Conservation (phyloP, 2,113 vertebrate species). For the Lichenostomus cassidix region DNA sequence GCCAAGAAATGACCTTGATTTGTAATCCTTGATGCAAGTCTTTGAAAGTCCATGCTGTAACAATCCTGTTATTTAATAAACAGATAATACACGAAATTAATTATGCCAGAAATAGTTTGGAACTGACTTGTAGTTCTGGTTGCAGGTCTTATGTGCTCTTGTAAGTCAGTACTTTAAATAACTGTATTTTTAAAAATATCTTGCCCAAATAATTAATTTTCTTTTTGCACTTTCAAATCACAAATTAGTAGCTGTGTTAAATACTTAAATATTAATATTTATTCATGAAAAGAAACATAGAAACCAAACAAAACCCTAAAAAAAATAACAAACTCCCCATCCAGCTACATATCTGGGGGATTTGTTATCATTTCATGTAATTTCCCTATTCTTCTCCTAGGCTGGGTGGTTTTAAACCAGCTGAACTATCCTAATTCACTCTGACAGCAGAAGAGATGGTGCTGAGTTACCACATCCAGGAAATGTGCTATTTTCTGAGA, state of each 20-base stretch:
- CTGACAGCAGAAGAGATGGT: background rate
- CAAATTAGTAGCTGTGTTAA: too few relatives aligned
- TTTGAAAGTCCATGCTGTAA: constrained; percentile 31
- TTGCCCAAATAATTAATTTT: too few relatives aligned
- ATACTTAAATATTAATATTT: too few relatives aligned
- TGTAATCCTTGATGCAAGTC: constrained; percentile 7
- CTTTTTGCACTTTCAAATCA: too few relatives aligned
- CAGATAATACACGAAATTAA: background rate
- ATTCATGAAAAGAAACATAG: background rate
- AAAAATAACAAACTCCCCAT: background rate
- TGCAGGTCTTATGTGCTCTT: background rate
- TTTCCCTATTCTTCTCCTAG: background rate
- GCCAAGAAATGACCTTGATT: constrained; percentile 34
- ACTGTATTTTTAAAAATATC: background rate
- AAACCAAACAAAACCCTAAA: background rate
- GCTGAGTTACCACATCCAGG: background rate
- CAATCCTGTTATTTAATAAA: constrained; percentile 42
- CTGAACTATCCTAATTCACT: background rate
- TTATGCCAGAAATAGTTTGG: background rate
- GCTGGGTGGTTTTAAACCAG: background rate
- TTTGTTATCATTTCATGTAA: background rate
- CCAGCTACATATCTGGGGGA: background rate
- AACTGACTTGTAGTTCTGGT: background rate
- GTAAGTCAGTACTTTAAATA: background rate
- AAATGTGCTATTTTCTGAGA: background rate